Evolutionary conservation across 2,888 invertebrate genomes (phyloP).

Genomic region (Monochamus alternatus): DNA sequence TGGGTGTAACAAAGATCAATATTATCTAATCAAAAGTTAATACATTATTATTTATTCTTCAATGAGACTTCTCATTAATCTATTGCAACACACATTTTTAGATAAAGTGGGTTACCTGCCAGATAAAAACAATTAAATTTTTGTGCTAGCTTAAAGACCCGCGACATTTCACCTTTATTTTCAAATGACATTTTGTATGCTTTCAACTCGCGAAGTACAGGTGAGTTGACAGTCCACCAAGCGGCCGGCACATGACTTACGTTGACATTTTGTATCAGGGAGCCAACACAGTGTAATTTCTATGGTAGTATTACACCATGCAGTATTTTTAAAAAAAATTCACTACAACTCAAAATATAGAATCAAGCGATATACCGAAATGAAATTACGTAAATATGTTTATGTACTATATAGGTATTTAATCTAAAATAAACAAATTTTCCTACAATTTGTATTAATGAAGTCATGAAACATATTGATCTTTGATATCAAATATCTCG

Average conservation of each 20-base stretch:
- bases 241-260: neutral
- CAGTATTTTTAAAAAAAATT: no score
- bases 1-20: slow-evolving; percentile 60
- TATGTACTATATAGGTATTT: no score
- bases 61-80: slow-evolving; percentile 31
- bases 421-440: no score
- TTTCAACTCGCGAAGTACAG: slow-evolving; percentile 20
- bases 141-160: slow-evolving; percentile 85
- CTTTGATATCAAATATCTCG: no score
- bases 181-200: slow-evolving; percentile 55
- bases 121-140: slow-evolving; percentile 93
- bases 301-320: no score
- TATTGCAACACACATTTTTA: neutral
- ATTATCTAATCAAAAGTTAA: slow-evolving; percentile 41
- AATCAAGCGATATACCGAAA: no score
- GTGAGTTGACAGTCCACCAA: slow-evolving; percentile 15
- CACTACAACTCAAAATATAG: no score
- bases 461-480: no score
- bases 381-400: no score
- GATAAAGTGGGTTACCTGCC: slow-evolving; percentile 77
- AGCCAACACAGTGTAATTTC: no score
- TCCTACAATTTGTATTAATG: no score
- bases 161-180: slow-evolving; percentile 72
- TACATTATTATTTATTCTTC: slow-evolving; percentile 46
- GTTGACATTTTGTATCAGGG: neutral